Conservation (phyloP, 2,113 vertebrate species). For the Echinops telfairi region DNA sequence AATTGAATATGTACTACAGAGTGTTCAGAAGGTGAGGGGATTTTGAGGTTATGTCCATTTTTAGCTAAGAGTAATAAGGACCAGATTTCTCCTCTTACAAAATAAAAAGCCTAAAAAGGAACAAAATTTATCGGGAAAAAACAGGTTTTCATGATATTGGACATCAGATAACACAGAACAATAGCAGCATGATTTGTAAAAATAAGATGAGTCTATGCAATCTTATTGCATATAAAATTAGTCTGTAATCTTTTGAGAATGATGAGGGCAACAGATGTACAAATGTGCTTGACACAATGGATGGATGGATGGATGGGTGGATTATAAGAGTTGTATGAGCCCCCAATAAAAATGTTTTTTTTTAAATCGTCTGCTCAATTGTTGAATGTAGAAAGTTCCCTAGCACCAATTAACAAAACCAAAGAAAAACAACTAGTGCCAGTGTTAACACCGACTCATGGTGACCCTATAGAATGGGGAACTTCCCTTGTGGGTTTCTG, state of each 20-base stretch:
- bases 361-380: too few relatives aligned
- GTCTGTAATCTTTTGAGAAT: background rate
- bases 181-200: too few relatives aligned
- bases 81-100: slow-evolving; percentile 24
- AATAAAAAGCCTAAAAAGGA: slow-evolving; percentile 22
- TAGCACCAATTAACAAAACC: background rate
- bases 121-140: background rate
- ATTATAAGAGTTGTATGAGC: too few relatives aligned
- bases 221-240: background rate
- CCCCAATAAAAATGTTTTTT: too few relatives aligned
- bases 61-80: background rate
- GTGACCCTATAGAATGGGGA: too few relatives aligned
- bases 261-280: background rate
- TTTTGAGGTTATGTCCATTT: background rate
- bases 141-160: slow-evolving; percentile 11
- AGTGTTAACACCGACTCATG: too few relatives aligned
- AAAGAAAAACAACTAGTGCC: too few relatives aligned
- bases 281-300: too few relatives aligned
- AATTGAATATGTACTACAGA: background rate
- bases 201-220: too few relatives aligned
- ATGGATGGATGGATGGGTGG: too few relatives aligned
- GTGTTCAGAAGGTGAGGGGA: background rate
- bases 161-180: background rate
- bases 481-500: too few relatives aligned
- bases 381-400: background rate